These are phyloP conservation scores for Rotaria magnacalcarata DNA, from an alignment of 2,888 invertebrate genomes.

Conservation along the genomic window DNA sequence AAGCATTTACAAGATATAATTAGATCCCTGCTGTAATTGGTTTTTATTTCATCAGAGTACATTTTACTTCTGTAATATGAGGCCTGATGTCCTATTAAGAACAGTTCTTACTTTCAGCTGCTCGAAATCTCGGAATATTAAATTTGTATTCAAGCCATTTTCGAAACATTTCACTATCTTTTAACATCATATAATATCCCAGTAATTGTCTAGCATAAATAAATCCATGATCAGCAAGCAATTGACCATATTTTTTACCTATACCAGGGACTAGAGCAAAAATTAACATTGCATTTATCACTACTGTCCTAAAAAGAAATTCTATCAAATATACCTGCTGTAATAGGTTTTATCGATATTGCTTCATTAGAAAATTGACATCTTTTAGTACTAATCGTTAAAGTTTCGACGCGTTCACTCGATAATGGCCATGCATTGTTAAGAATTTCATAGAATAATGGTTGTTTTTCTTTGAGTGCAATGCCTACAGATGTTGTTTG, in stretches of 20 bases:
- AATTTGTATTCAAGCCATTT: constrained; percentile 21
- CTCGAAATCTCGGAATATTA: constrained; percentile 12
- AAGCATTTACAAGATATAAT: too few relatives aligned
- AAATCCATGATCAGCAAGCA: constrained; percentile 35
- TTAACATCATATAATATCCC: constrained; percentile 13
- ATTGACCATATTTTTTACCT: constrained; percentile 17
- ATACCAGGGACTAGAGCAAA: neutral
- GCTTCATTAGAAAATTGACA: constrained; percentile 34
- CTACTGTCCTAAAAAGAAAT: too few relatives aligned
- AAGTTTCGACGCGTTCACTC: neutral
- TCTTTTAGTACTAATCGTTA: neutral
- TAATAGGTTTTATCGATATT: constrained; percentile 12
- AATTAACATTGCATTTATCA: too few relatives aligned
- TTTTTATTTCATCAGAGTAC: too few relatives aligned
- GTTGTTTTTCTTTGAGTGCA: neutral
- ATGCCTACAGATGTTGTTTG: neutral
- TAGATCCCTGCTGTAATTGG: too few relatives aligned
- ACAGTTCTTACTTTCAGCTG: neutral
- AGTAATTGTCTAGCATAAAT: constrained; percentile 23
- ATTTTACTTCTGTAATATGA: too few relatives aligned
- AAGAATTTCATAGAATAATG: neutral
- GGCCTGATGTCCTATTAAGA: neutral
- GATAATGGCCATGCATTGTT: constrained; percentile 31
- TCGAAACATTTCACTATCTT: constrained; percentile 31
- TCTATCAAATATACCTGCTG: neutral